Conservation (phyloP, 2,888 invertebrate genomes). For the Campopleginae sp. region DNA sequence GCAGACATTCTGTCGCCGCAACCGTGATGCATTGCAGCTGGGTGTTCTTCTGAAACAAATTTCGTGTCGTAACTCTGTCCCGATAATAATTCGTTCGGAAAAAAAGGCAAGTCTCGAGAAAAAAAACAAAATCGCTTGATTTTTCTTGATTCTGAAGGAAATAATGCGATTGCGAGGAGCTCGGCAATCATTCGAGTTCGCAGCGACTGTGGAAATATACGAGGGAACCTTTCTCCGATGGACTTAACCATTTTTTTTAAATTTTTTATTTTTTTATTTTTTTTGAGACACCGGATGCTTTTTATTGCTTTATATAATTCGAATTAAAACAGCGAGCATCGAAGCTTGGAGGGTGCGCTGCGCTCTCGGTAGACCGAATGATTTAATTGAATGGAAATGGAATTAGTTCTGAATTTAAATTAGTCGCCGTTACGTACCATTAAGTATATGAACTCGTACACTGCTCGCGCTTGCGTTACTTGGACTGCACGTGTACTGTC, state of each 20-base stretch:
- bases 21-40: slow-evolving; percentile 94
- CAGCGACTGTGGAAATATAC: too few relatives aligned
- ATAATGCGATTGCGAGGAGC: background rate
- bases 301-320: background rate
- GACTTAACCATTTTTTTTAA: too few relatives aligned
- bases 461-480: slow-evolving; percentile 92
- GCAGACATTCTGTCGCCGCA: slow-evolving; percentile 81
- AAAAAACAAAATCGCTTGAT: background rate
- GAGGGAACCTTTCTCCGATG: too few relatives aligned
- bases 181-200: too few relatives aligned
- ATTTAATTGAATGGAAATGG: background rate
- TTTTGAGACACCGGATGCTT: background rate
- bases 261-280: too few relatives aligned
- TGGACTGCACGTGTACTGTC: slow-evolving; percentile 93
- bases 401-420: background rate
- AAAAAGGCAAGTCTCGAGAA: too few relatives aligned
- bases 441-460: slow-evolving; percentile 93
- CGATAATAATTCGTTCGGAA: slow-evolving; percentile 13
- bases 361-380: background rate
- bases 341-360: background rate
- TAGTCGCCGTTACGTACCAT: slow-evolving; percentile 86
- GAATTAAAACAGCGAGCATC: background rate
- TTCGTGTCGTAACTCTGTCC: slow-evolving; percentile 58
- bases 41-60: slow-evolving; percentile 91
- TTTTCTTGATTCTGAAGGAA: background rate